A percentile compares a stretch with the other conserved stretches of the same genome.
Conservation (phyloP, 2,797 vertebrate species). For the Poeciliopsis gracilis region DNA sequence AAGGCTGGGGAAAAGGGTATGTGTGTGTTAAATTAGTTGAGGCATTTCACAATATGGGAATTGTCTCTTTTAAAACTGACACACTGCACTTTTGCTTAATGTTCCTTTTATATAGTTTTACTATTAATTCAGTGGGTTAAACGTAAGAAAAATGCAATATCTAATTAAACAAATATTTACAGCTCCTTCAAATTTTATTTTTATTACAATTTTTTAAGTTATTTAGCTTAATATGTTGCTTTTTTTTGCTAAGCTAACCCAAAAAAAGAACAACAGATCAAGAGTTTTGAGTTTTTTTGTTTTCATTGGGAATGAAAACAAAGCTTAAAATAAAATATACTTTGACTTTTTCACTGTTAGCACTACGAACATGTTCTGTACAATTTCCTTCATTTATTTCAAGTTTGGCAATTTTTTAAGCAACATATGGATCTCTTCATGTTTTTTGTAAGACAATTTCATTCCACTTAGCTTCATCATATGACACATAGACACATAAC, state of each 20-base stretch:
- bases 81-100: neutral
- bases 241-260: neutral
- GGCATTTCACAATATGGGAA: neutral
- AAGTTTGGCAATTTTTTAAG: neutral
- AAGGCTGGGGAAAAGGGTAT: neutral
- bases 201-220: neutral
- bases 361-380: neutral
- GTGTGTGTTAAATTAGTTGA: neutral
- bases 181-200: neutral
- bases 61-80: neutral
- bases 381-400: neutral
- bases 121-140: neutral
- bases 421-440: constrained; percentile 22
- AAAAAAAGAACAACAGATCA: neutral
- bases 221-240: neutral
- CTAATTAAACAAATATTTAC: neutral
- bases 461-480: constrained; percentile 52
- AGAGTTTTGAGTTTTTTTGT: neutral
- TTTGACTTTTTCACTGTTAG: neutral
- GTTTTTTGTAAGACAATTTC: constrained; percentile 19
- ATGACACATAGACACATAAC: constrained; percentile 51
- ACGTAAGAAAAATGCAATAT: neutral
- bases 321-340: neutral
- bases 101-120: neutral
- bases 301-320: neutral